A percentile compares a stretch with the other conserved stretches of the same genome.
Conservation (phyloP, 2,113 vertebrate species). For the Ochotona curzoniae region DNA sequence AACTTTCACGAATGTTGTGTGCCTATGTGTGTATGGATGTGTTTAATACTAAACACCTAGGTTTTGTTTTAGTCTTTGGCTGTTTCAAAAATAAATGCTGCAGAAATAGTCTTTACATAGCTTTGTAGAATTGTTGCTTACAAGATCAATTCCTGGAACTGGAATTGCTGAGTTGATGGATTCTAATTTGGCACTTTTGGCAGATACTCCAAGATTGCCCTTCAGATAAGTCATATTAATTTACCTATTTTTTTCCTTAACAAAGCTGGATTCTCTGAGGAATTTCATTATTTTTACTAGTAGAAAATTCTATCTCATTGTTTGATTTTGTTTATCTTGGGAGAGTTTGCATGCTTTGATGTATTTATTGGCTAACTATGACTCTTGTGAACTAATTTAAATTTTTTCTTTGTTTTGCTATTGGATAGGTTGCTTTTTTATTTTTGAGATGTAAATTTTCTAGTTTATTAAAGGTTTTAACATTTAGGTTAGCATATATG, state of each 20-base stretch:
- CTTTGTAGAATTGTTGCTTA: conserved; percentile 48
- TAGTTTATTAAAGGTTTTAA: not conserved
- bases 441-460: conserved; percentile 8
- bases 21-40: not conserved
- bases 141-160: conserved; percentile 50
- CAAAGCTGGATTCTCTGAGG: conserved; percentile 21
- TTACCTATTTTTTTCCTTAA: conserved; percentile 36
- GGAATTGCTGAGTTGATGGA: conserved; percentile 40
- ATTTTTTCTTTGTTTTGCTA: conserved; percentile 43
- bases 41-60: conserved; percentile 7
- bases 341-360: conserved; percentile 36
- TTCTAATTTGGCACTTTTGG: conserved; percentile 44
- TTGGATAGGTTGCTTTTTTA: not conserved
- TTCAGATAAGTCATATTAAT: conserved; percentile 42
- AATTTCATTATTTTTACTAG: not conserved
- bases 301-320: not conserved
- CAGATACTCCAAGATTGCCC: conserved; percentile 8
- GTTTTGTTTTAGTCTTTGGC: conserved; percentile 15
- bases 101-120: conserved; percentile 27
- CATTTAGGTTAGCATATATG: not conserved
- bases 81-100: conserved; percentile 43
- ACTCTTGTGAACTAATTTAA: conserved; percentile 6
- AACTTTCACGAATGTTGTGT: conserved; percentile 3
- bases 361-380: not conserved
- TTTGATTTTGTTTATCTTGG: conserved; percentile 32